Evolutionary conservation across 2,113 vertebrate species (phyloP), one percentile per base, ranked within the genome.

Genomic region (Hassar affinis): DNA sequence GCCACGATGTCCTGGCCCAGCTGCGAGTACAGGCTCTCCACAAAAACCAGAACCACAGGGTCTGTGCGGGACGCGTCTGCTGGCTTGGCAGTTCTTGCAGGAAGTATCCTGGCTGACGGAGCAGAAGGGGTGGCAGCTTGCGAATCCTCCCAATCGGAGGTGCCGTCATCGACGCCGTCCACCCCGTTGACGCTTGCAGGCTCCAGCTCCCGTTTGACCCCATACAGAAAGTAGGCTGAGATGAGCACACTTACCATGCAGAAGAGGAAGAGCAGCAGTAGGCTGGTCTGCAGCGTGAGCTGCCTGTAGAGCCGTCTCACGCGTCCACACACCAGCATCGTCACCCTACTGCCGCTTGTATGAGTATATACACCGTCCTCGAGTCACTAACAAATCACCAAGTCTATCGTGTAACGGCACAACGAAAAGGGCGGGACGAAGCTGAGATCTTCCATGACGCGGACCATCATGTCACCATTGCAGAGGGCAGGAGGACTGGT

Each of bases 151-250:
- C 95, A 95, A 91, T 96, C 94, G 78, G 92, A 86, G 89, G 93
- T 0, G 2, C 80, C 86, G 9, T 85, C 86, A 93, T 89, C 95
- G 92, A 86, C 95, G 94, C 64, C 45, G 92, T 69, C 81, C 47
- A 45, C 87, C 64, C 91, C 87, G 88, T 93, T 89, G 0, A 95
- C 96, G 6, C 92, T 96, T 0, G 97, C 97, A 1, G 97, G 97
- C 91, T 99, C 97, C 88, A 98, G 95, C 86, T 97, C 96, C 84
- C 95, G 94, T 90, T 97, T 99, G 94, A 96, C 98, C 89, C 97
- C 98, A 93, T 99, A 99, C 49, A 99, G 96, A 94, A 98, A 99
- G 94, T 99, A 99, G 11, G 97, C 97, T 0, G 97, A 99, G 93
- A 98, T 88, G 49, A 98, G 98, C 87, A 99, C 97, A 86, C 97